Base-by-base conservation (phyloP, 1,140 invertebrate genomes). In the Anthonomus grandis region DNA sequence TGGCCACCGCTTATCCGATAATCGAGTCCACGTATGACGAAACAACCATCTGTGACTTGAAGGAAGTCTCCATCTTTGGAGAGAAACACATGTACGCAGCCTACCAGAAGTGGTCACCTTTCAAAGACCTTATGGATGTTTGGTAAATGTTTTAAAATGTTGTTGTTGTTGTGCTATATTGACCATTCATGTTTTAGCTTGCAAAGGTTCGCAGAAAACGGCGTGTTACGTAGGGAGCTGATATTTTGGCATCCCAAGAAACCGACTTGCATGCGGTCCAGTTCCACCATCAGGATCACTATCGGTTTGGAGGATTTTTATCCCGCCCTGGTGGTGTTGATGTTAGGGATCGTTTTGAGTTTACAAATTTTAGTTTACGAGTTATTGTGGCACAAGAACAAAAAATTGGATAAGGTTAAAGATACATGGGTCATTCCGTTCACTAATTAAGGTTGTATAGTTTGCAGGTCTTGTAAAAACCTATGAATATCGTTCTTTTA, bases 1-100 rank as follows among this genome's bases (percentile, higher is more conserved):
- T 62, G 0, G 62, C 42, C 21, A 64, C 63, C 9, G 70, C 61
- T 6, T 70, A 71, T 59, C 63, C 67, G 2, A 68, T 70, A 31
- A 67, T 71, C 25, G 51, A 64, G 15, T 36, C 58, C n/a, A 60
- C 56, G 1, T 71, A 65, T 37, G 52, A 59, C 10, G 57, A 64
- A 51, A 22, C 63, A 17, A 60, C 60, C 12, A 66, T 70, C 34
- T 71, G 69, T 41, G 64, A 70, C 22, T 47, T 71, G 23, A 64
- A 65, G 27, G 65, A 70, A 54, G 55, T 71, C 4, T 59, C 63
- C 34, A 63, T 70, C 59, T 71, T 65, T 45, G 19, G 59, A 24
- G 56, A 49, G 2, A 61, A 64, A 51, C 60, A 62, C 2, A 60
- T 70, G 58, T 59, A 67, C 25, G 60, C 62, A 3, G 64, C 56